Percentiles rank a stretch among this genome's conserved stretches.
phyloP scores from a whole-genome alignment of 2,113 vertebrate species.

The Callithrix jacchus region DNA sequence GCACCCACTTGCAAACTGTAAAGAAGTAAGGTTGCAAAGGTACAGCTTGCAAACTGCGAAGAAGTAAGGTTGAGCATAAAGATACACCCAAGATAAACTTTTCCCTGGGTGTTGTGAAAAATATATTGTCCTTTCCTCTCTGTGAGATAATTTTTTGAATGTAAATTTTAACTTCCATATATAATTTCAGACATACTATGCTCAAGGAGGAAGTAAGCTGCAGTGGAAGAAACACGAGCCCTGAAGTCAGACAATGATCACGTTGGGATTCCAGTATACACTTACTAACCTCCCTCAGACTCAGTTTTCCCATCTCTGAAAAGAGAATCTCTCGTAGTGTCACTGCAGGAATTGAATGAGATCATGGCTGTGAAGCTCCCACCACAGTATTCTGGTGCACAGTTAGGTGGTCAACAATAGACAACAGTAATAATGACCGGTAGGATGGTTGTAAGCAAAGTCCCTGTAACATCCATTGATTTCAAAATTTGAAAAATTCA shows the following conservation, averaged over 20 bases:
- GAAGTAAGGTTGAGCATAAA: not conserved
- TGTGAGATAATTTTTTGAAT: not conserved
- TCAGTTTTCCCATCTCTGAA: not conserved
- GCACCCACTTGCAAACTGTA: not conserved
- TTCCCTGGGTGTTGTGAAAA: not conserved
- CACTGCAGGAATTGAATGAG: not conserved
- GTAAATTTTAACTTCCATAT: not conserved
- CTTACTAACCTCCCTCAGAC: not conserved
- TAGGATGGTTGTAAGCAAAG: not conserved
- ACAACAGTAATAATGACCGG: not conserved
- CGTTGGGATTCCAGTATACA: not conserved
- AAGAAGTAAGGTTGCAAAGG: not conserved
- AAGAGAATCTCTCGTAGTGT: not conserved
- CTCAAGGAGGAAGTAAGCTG: not conserved
- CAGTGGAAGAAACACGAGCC: not conserved
- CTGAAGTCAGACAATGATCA: not conserved
- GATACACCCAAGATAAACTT: not conserved
- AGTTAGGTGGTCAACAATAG: not conserved
- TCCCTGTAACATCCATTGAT: not conserved
- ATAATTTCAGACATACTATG: not conserved
- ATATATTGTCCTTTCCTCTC: not conserved
- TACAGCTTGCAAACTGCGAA: not conserved
- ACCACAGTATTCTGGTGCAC: not conserved
- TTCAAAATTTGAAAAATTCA: not conserved
- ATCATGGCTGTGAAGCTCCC: not conserved